Evolutionary conservation across 1,140 invertebrate species (phyloP), one percentile per base, ranked within the genome.

Genomic region (Pseudomyrmex sp.): DNA sequence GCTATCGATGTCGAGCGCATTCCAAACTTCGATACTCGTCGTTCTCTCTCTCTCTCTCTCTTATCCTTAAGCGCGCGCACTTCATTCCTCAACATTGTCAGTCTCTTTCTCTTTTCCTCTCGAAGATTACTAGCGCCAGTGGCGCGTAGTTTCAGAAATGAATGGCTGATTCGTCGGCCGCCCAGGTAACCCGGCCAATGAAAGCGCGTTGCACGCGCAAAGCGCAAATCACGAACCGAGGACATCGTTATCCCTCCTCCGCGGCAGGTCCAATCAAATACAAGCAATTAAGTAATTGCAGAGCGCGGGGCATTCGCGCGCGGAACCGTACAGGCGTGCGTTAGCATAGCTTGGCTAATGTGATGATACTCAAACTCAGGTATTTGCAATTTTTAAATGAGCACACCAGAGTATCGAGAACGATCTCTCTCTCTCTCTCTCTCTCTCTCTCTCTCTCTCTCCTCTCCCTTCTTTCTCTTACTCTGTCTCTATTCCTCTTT

Each of bases 281-380:
- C 58, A 12, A 82, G 82, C 82, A 89, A 89, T 89, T 89, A 89
- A 86, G 87, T 86, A 84, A 88, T 84, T 84, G 75, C 82, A 44
- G 59, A 76, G 72, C 66, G 20, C 12, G 35, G 5, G 3, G 18
- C 46, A 44, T 26, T 77, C 46, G 44, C 52, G 52, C 10, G 23
- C 13, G 35, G 26, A 18, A 35, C 4, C 26, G 9, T 23, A 10
- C 59, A 35, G 10, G 50, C 68, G 50, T 50, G 44, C 44, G 35
- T 66, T 80, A 59, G 66, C 56, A 65, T 80, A 70, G 65, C 44
- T 61, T 76, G 65, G 66, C 50, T 50, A 50, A 35, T 35, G 50
- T 54, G 44, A 80, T 69, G 66, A 10, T 50, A 70, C 76, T 80
- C 76, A 15, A 58, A 80, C 70, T 70, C 66, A 15, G 8, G 66